Evolutionary conservation across 2,888 invertebrate genomes (phyloP).

Genomic region (Ectobius pallidus): DNA sequence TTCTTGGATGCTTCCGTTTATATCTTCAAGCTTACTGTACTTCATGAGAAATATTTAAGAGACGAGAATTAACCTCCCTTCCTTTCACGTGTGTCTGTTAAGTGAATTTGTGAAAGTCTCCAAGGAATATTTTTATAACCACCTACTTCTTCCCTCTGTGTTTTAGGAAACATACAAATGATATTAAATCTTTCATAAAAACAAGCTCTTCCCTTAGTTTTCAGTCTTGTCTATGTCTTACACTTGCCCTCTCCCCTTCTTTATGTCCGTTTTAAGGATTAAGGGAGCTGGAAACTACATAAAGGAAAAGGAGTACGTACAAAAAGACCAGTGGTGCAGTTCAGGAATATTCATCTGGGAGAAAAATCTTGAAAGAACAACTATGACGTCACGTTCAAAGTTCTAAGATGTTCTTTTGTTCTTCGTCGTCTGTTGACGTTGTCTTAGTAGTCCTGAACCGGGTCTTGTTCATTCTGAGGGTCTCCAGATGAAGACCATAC

Average conservation of each 20-base stretch:
- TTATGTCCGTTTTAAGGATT: constrained; percentile 20
- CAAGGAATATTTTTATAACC: constrained; percentile 31
- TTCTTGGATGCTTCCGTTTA: too few relatives aligned
- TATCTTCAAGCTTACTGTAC: too few relatives aligned
- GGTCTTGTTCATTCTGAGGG: too few relatives aligned
- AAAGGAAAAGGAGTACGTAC: not conserved
- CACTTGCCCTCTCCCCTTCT: not conserved
- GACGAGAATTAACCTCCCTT: too few relatives aligned
- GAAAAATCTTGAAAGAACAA: not conserved
- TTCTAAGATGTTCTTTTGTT: too few relatives aligned
- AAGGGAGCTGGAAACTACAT: constrained; percentile 17
- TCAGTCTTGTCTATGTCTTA: too few relatives aligned
- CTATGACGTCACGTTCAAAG: not conserved
- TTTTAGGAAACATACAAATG: constrained; percentile 41
- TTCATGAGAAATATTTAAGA: too few relatives aligned
- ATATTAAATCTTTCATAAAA: constrained; percentile 42
- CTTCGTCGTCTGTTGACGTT: too few relatives aligned
- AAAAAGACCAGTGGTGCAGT: too few relatives aligned
- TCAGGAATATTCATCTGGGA: constrained; percentile 8
- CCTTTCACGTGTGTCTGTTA: constrained; percentile 19
- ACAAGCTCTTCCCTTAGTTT: constrained; percentile 14
- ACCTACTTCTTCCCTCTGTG: constrained; percentile 31
- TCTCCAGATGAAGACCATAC: too few relatives aligned
- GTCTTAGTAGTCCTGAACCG: too few relatives aligned
- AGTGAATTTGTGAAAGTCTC: constrained; percentile 39